Evolutionary conservation across 2,113 vertebrate species (phyloP).

Genomic region (Brachypodius melanocephalos): DNA sequence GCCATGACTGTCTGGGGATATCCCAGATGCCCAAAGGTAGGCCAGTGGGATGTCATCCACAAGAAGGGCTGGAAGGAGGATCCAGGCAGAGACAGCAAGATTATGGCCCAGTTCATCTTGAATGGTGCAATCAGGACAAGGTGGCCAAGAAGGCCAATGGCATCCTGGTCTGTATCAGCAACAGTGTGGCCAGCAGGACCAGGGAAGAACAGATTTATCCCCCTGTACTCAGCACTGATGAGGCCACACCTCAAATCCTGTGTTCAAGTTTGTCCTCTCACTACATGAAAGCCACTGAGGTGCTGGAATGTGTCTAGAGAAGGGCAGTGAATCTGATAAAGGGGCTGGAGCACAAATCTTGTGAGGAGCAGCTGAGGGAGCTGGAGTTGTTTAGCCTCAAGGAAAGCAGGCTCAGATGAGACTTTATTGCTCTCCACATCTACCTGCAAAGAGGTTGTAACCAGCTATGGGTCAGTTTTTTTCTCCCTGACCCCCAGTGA

Average conservation of each 20-base stretch:
- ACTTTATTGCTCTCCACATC: not conserved
- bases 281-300: not conserved
- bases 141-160: not conserved
- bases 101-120: not conserved
- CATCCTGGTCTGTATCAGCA: not conserved
- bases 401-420: not conserved
- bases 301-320: not conserved
- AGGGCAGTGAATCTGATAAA: not conserved
- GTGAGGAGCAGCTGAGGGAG: not conserved
- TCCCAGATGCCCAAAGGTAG: not conserved
- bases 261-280: not conserved
- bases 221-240: not conserved
- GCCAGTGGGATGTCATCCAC: too few relatives aligned
- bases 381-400: not conserved
- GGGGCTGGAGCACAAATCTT: not conserved
- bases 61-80: not conserved
- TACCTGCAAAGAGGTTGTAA: not conserved
- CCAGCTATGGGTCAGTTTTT: too few relatives aligned
- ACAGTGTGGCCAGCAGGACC: not conserved
- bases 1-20: not conserved
- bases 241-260: not conserved
- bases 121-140: fast-evolving
- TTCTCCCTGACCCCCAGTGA: not conserved
- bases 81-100: not conserved
- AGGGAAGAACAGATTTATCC: not conserved